phyloP scores from a whole-genome alignment of 2,797 vertebrate species.

The Tokudaia tokunoshimensis region DNA sequence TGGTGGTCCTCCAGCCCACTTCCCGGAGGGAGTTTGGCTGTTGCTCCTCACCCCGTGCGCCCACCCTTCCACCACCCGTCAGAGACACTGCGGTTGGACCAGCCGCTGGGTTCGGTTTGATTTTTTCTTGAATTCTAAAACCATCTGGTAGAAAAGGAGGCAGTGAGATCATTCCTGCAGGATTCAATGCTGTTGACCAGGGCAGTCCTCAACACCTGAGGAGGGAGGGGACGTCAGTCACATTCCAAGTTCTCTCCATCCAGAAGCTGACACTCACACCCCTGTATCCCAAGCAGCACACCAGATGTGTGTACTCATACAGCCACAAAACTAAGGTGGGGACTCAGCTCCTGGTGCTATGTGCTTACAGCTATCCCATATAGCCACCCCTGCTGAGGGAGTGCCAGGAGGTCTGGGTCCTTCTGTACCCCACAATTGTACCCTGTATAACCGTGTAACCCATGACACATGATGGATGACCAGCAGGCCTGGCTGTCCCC shows the following conservation, averaged over 20 bases:
- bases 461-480: neutral
- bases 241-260: neutral
- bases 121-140: neutral
- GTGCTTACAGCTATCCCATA: neutral
- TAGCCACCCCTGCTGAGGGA: neutral
- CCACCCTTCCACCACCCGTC: rapidly evolving
- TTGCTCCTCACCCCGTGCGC: neutral
- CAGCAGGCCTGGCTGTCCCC: too few relatives aligned
- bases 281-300: too few relatives aligned
- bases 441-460: neutral
- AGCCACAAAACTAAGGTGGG: neutral
- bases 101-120: neutral
- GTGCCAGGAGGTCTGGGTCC: neutral
- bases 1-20: constrained; percentile 34
- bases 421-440: neutral
- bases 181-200: neutral
- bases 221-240: neutral
- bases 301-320: neutral
- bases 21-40: constrained; percentile 68
- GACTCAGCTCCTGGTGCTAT: neutral
- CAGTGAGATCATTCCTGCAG: neutral
- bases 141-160: neutral
- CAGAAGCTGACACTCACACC: neutral
- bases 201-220: rapidly evolving
- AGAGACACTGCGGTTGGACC: too few relatives aligned